Evolutionary conservation across 2,797 vertebrate species (phyloP).

Genomic region (Acanthurus leucopareius): DNA sequence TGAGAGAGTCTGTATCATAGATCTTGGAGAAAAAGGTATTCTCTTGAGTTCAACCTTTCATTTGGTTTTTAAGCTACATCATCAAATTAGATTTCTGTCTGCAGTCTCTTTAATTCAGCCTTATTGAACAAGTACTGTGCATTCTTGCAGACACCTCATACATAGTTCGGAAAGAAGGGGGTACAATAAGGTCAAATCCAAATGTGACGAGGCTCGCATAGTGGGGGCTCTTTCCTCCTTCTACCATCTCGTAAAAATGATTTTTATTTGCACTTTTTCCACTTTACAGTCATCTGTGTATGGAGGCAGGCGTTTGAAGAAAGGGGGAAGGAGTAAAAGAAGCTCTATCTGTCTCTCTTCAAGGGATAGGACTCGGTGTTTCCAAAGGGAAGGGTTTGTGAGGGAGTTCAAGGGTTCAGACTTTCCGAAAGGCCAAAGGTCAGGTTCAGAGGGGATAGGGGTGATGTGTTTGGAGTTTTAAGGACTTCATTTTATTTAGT

Average conservation of each 20-base stretch:
- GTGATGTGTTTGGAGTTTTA: slow-evolving; percentile 85
- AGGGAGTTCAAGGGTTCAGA: slow-evolving; percentile 71
- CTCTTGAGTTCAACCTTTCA: neutral
- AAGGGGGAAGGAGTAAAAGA: slow-evolving; percentile 64
- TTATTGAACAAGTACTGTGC: slow-evolving; percentile 12
- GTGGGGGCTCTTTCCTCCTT: slow-evolving; percentile 60
- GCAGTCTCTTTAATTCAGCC: slow-evolving; percentile 2
- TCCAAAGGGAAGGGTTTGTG: slow-evolving; percentile 42
- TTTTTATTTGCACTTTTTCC: slow-evolving; percentile 84
- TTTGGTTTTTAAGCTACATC: neutral
- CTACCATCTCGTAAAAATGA: slow-evolving; percentile 79
- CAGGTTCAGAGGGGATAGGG: slow-evolving; percentile 82
- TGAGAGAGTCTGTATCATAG: neutral
- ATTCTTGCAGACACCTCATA: slow-evolving; percentile 25
- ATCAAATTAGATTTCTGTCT: neutral
- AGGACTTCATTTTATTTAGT: slow-evolving; percentile 88
- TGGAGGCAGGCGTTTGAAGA: slow-evolving; percentile 68
- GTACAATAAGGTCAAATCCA: slow-evolving; percentile 55
- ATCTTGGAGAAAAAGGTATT: neutral
- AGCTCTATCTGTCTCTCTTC: slow-evolving; percentile 64
- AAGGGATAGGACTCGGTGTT: slow-evolving; percentile 51
- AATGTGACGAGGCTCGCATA: slow-evolving; percentile 55
- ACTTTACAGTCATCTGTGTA: slow-evolving; percentile 73
- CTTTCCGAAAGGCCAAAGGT: slow-evolving; percentile 85
- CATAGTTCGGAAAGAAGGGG: slow-evolving; percentile 26